These are phyloP conservation scores for Maylandia zebra DNA, from an alignment of 2,113 vertebrate species.

Conservation along the genomic window DNA sequence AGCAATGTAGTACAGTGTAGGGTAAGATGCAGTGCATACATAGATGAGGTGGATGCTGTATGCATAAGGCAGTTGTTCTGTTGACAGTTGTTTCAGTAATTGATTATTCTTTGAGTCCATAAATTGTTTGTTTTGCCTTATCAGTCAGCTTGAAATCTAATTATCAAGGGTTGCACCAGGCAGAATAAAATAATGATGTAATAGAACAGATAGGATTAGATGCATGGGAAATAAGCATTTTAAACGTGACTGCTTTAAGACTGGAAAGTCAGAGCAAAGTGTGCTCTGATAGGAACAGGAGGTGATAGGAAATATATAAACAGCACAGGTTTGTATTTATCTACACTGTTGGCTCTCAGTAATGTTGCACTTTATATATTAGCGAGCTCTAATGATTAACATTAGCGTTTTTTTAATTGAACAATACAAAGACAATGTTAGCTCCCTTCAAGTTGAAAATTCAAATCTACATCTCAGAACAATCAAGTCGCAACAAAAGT, in stretches of 20 bases:
- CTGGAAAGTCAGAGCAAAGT: not conserved
- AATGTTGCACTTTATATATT: not conserved
- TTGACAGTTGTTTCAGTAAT: not conserved
- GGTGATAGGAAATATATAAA: not conserved
- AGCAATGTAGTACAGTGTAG: not conserved
- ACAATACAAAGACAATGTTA: accelerated
- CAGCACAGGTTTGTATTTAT: not conserved
- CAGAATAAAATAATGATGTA: not conserved
- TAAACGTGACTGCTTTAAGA: not conserved
- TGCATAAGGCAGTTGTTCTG: not conserved
- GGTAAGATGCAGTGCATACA: not conserved
- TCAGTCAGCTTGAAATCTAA: not conserved
- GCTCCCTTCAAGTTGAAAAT: not conserved
- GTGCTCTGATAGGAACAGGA: not conserved
- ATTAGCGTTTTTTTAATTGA: accelerated
- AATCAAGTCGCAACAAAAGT: not conserved
- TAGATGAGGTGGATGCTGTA: not conserved
- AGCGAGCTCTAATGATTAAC: not conserved
- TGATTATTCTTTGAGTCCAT: not conserved
- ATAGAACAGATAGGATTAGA: not conserved
- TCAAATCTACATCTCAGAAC: not conserved
- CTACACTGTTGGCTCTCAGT: not conserved
- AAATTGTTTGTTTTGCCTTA: not conserved
- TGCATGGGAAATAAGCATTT: not conserved
- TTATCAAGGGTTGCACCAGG: not conserved